Evolutionary conservation across 2,113 vertebrate species (phyloP).

Genomic region (Ctenomys sociabilis): DNA sequence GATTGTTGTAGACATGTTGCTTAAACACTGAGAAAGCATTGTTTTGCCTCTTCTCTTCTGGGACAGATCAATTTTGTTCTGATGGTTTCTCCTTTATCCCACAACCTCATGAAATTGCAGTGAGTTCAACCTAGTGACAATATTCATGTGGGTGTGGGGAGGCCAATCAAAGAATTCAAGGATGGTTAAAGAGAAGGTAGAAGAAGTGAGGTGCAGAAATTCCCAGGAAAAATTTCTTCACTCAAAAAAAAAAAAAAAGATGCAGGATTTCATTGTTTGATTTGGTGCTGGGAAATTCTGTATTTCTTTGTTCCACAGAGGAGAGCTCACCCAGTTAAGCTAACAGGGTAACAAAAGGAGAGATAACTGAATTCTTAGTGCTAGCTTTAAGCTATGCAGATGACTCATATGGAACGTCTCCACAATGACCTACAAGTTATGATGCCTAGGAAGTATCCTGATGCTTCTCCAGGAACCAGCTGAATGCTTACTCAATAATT

Average conservation of each 20-base stretch:
- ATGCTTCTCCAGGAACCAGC: neutral
- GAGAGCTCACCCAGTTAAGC: neutral
- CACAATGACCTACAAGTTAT: neutral
- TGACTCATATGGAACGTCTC: neutral
- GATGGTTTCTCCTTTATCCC: neutral
- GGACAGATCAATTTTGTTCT: neutral
- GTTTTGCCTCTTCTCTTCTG: neutral
- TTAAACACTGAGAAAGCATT: neutral
- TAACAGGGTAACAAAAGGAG: neutral
- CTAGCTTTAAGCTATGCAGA: conserved; percentile 3
- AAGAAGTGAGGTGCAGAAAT: neutral
- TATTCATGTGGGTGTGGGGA: neutral
- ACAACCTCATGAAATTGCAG: neutral
- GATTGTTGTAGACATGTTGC: neutral
- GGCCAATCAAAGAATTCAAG: neutral
- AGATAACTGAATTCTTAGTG: neutral
- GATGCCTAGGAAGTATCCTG: neutral
- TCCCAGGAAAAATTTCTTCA: neutral
- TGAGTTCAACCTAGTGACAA: neutral
- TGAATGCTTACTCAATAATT: neutral
- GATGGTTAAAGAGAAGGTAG: neutral
- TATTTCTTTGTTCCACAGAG: neutral
- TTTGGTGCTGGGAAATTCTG: neutral
- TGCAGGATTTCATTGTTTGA: neutral
- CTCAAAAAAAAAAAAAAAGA: neutral